Conservation (phyloP, 2,888 invertebrate genomes). For the Norana najaformis region DNA sequence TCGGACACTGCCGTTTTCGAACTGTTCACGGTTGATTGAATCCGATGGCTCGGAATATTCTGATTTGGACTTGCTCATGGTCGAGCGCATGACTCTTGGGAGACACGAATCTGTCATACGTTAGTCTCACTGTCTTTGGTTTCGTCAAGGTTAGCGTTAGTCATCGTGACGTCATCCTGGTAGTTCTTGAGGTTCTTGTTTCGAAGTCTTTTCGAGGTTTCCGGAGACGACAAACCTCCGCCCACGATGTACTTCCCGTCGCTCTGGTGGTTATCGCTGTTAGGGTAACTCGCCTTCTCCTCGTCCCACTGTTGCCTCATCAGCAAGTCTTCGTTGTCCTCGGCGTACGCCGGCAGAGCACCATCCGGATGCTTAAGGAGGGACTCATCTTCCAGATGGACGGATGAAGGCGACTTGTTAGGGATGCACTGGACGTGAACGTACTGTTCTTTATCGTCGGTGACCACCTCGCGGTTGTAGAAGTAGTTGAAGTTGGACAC, state of each 20-base stretch:
- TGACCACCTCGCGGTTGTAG: constrained; percentile 98
- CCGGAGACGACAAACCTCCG: not conserved
- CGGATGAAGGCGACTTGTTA: not conserved
- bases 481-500: constrained; percentile 99
- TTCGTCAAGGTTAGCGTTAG: not conserved
- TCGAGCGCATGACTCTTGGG: not conserved
- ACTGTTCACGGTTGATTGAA: not conserved
- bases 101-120: not conserved
- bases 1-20: too few species aligned
- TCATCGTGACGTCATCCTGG: not conserved
- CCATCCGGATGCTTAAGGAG: not conserved
- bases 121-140: not conserved
- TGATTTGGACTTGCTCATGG: not conserved
- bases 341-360: not conserved
- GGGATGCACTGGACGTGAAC: not conserved
- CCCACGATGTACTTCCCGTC: not conserved
- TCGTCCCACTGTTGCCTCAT: not conserved
- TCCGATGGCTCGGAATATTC: not conserved
- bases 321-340: not conserved
- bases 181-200: not conserved
- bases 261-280: not conserved
- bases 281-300: not conserved
- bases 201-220: not conserved
- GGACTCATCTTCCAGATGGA: not conserved
- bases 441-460: constrained; percentile 68